These are phyloP conservation scores for Hypsibius dujardini DNA, from an alignment of 1,140 invertebrate genomes.

Conservation along the genomic window DNA sequence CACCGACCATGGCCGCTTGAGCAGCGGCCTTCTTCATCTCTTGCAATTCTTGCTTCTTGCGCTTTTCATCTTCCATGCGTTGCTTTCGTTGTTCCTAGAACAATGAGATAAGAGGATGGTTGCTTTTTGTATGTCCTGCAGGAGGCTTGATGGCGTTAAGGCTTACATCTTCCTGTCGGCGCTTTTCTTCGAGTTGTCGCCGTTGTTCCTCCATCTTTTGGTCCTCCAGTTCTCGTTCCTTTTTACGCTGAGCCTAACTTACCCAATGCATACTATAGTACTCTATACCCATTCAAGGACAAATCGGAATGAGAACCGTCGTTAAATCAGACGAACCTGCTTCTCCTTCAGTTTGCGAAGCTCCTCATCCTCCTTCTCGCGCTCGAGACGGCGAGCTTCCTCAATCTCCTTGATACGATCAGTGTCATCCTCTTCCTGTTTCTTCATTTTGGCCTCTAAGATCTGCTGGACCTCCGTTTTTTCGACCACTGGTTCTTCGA, in stretches of 20 bases:
- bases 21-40: slow-evolving; percentile 67
- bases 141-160: not conserved
- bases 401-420: not conserved
- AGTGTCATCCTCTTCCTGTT: not conserved
- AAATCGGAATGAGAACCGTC: not conserved
- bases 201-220: slow-evolving; percentile 31
- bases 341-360: slow-evolving; percentile 1
- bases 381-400: not conserved
- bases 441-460: not conserved
- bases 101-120: not conserved
- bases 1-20: slow-evolving; percentile 33
- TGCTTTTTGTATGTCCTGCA: not conserved
- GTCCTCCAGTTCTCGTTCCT: not conserved
- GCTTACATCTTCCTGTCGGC: slow-evolving; percentile 26
- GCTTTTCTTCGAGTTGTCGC: slow-evolving; percentile 74
- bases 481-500: not conserved
- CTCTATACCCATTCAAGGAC: not conserved
- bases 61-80: not conserved
- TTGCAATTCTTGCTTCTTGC: slow-evolving; percentile 37
- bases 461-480: not conserved
- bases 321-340: not conserved
- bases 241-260: not conserved
- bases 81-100: not conserved
- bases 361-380: slow-evolving; percentile 4
- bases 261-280: no score